Conservation (phyloP, 2,888 invertebrate species). For the Nematopogon swammerdamellus region DNA sequence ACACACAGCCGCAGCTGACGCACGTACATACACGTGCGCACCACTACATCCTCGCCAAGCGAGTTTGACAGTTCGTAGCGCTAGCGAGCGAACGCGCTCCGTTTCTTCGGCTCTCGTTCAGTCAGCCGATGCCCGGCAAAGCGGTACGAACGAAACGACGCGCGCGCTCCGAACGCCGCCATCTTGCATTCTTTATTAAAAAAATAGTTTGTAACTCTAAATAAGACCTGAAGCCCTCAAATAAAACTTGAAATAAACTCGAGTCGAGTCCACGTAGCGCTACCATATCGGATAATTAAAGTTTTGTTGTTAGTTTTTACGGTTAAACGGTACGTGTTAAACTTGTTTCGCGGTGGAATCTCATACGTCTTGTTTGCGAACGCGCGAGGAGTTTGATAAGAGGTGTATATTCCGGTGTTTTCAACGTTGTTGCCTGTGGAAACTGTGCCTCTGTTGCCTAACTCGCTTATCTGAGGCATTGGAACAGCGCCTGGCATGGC, state of each 20-base stretch:
- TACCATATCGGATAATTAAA: too few relatives aligned
- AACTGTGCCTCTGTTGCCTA: background rate
- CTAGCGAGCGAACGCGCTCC: constrained; percentile 14
- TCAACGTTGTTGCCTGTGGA: background rate
- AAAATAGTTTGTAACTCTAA: background rate
- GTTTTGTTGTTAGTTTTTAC: background rate
- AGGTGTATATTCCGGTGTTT: background rate
- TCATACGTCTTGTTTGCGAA: background rate
- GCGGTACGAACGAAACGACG: constrained; percentile 23
- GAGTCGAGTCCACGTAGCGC: background rate
- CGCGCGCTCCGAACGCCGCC: constrained; percentile 17
- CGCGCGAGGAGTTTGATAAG: background rate
- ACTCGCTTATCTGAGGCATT: background rate
- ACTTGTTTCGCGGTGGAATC: background rate
- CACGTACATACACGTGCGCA: background rate
- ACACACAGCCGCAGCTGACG: background rate
- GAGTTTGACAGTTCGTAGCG: constrained; percentile 47
- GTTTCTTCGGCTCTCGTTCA: constrained; percentile 21
- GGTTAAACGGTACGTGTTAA: background rate
- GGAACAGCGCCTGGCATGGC: too few relatives aligned
- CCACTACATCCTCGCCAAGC: constrained; percentile 20
- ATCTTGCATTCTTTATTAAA: background rate
- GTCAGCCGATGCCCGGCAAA: constrained; percentile 50
- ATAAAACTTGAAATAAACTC: background rate
- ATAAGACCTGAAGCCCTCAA: background rate